A percentile compares a stretch with the other conserved stretches of the same genome.
These are phyloP conservation scores for Synaphobranchus kaupii DNA, from an alignment of 2,797 vertebrate genomes.

Conservation along the genomic window DNA sequence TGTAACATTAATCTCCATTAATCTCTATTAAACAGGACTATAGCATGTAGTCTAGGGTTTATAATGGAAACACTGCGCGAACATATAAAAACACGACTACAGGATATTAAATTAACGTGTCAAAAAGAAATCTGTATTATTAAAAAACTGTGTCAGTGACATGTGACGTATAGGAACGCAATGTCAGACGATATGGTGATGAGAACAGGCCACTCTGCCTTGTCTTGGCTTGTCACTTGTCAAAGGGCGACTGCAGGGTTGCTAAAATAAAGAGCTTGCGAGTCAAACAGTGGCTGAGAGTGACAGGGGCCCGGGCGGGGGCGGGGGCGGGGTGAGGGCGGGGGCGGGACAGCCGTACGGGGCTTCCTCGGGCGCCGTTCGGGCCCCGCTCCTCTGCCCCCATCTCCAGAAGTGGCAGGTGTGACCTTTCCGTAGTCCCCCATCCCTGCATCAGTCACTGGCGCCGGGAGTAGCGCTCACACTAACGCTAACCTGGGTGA, in stretches of 20 bases:
- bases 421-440: conserved; percentile 71
- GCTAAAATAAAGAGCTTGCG: background rate
- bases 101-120: background rate
- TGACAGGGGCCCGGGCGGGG: background rate
- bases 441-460: conserved; percentile 67
- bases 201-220: background rate
- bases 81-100: background rate
- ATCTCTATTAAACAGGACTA: background rate
- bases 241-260: background rate
- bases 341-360: conserved; percentile 41
- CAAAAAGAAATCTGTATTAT: background rate
- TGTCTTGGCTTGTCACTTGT: background rate
- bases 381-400: conserved; percentile 49
- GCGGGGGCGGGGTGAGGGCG: background rate
- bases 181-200: background rate
- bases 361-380: conserved; percentile 46
- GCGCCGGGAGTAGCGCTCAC: conserved; percentile 61
- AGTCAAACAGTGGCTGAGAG: background rate
- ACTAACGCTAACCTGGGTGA: conserved; percentile 39
- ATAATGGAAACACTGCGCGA: too few species aligned
- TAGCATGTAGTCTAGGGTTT: background rate
- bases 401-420: conserved; percentile 64
- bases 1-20: background rate
- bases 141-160: background rate
- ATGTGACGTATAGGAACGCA: background rate